Evolutionary conservation across 2,113 vertebrate genomes (phyloP).

Genomic region (Crotalus helleri): DNA sequence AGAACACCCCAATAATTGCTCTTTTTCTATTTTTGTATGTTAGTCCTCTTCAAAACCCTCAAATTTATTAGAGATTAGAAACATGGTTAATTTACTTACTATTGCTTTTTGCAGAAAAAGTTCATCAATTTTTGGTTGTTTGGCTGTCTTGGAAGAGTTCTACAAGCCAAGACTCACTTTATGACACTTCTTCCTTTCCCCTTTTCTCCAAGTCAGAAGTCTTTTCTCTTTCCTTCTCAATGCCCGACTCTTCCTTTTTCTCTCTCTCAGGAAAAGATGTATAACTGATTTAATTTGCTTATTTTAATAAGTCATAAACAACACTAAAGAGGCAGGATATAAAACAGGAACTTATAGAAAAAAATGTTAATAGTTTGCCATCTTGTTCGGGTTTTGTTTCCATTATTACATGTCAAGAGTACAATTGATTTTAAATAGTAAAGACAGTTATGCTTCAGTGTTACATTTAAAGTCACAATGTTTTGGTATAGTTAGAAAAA

Average conservation of each 20-base stretch:
- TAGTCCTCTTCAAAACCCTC: not conserved
- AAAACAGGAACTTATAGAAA: not conserved
- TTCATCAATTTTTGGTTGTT: not conserved
- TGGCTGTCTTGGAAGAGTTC: not conserved
- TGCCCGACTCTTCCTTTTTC: not conserved
- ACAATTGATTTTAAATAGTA: not conserved
- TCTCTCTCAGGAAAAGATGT: not conserved
- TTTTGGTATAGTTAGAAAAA: not conserved
- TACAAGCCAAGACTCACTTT: not conserved
- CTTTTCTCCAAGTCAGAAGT: not conserved
- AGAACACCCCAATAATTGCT: not conserved
- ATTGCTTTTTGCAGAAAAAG: not conserved
- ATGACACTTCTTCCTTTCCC: not conserved
- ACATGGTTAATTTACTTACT: not conserved
- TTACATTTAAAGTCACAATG: not conserved
- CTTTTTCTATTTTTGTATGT: not conserved
- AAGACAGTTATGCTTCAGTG: not conserved
- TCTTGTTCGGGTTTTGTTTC: not conserved
- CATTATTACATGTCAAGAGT: not conserved
- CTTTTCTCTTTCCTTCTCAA: not conserved
- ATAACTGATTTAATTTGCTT: not conserved
- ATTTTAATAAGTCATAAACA: not conserved
- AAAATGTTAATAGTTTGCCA: not conserved
- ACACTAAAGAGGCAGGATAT: not conserved
- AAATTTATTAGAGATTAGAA: not conserved